Percentiles rank a stretch among this genome's conserved stretches.
These are phyloP conservation scores for Scotopteryx bipunctaria DNA, from an alignment of 2,888 invertebrate genomes.

Conservation along the genomic window DNA sequence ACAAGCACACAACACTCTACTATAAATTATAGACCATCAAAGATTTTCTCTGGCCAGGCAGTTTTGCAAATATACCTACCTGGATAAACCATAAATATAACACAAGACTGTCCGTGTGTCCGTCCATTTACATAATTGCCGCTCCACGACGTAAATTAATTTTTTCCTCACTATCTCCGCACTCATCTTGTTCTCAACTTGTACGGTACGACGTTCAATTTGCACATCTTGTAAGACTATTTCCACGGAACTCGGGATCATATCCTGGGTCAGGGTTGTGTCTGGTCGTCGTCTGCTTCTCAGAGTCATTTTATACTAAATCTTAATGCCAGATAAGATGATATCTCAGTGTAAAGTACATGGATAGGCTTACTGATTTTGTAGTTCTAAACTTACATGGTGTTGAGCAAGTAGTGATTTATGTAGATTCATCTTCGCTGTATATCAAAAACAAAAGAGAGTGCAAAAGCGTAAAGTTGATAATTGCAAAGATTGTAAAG, in stretches of 20 bases:
- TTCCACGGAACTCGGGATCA: constrained; percentile 33
- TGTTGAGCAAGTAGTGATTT: constrained; percentile 11
- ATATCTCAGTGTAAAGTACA: constrained; percentile 6
- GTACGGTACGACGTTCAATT: constrained; percentile 34
- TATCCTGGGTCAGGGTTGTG: constrained; percentile 33
- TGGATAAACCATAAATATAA: background rate
- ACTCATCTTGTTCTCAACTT: constrained; percentile 44
- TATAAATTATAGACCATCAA: no score
- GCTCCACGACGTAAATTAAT: constrained; percentile 48
- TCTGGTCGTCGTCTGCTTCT: constrained; percentile 27
- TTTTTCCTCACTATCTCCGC: constrained; percentile 45
- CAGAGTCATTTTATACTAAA: constrained; percentile 11
- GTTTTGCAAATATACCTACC: background rate
- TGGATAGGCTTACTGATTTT: constrained; percentile 4
- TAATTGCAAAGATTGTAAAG: constrained; percentile 7
- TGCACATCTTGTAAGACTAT: constrained; percentile 18
- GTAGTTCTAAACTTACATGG: constrained; percentile 11
- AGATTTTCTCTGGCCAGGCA: no score
- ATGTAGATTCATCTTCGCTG: constrained; percentile 1
- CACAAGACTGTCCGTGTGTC: constrained; percentile 19
- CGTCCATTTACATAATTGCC: constrained; percentile 30
- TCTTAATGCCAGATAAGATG: constrained; percentile 13
- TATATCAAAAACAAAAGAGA: constrained; percentile 7
- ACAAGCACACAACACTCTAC: no score
- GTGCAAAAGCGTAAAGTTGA: background rate